These are phyloP conservation scores for Dermatemys mawii DNA, from an alignment of 2,113 vertebrate species.

Conservation along the genomic window DNA sequence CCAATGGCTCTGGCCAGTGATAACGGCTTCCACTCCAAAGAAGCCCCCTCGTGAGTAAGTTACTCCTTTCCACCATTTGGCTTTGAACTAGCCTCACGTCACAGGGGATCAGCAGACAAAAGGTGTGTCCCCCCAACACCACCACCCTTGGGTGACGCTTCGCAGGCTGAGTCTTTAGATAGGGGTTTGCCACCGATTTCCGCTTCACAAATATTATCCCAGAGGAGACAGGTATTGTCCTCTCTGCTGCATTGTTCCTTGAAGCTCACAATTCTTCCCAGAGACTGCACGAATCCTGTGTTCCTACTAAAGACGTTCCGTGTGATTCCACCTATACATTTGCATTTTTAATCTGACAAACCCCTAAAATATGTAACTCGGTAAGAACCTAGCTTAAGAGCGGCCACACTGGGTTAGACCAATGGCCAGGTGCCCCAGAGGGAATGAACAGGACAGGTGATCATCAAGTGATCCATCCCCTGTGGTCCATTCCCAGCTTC, in stretches of 20 bases:
- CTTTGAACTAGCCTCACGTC: not conserved
- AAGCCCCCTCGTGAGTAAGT: not conserved
- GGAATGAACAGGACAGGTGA: too few relatives aligned
- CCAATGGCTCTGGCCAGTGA: not conserved
- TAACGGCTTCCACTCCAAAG: not conserved
- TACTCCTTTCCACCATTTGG: not conserved
- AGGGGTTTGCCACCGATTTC: not conserved
- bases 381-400: not conserved
- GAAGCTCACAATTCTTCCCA: not conserved
- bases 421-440: too few relatives aligned
- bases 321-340: not conserved
- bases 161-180: not conserved
- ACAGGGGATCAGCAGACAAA: not conserved
- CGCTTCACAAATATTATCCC: not conserved
- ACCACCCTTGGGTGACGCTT: not conserved
- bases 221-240: too few relatives aligned
- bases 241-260: not conserved
- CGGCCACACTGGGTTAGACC: too few relatives aligned
- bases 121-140: not conserved
- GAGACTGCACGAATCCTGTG: not conserved
- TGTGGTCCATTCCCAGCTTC: too few relatives aligned
- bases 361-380: not conserved
- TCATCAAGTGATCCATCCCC: too few relatives aligned
- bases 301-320: not conserved
- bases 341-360: not conserved